Conservation (phyloP, 2,113 vertebrate genomes). For the Heterotis niloticus region DNA sequence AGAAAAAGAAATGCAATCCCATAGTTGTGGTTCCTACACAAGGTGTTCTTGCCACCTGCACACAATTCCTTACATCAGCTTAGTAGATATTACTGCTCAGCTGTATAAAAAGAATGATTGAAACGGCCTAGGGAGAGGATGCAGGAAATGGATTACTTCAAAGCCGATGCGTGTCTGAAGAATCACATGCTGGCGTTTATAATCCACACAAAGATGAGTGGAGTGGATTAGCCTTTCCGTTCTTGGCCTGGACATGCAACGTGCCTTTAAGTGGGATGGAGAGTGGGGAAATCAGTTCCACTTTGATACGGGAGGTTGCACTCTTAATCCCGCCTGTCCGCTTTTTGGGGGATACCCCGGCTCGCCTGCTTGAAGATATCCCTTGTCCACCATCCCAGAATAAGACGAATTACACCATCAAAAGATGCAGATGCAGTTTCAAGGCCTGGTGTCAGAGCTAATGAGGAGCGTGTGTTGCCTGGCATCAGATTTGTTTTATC, state of each 20-base stretch:
- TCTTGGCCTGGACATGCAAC: not conserved
- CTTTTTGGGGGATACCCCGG: not conserved
- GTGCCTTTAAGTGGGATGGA: slow-evolving; percentile 13
- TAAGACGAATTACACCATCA: not conserved
- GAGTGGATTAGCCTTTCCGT: slow-evolving; percentile 41
- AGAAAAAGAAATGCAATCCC: not conserved
- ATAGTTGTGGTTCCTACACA: not conserved
- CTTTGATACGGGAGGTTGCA: slow-evolving; percentile 31
- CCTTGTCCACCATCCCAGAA: not conserved
- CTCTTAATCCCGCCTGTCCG: not conserved
- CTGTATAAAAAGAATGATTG: slow-evolving; percentile 12
- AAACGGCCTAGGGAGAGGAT: not conserved
- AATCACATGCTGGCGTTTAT: slow-evolving; percentile 26
- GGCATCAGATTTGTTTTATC: slow-evolving; percentile 17
- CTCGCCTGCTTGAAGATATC: not conserved
- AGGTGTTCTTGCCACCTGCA: not conserved
- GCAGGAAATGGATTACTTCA: slow-evolving; percentile 31
- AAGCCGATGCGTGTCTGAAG: slow-evolving; percentile 19
- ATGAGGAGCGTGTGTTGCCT: not conserved
- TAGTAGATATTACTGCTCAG: not conserved
- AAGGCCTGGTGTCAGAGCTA: not conserved
- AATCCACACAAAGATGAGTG: slow-evolving; percentile 39
- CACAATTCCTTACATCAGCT: not conserved
- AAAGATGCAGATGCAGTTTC: not conserved
- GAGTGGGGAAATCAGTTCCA: slow-evolving; percentile 21